Conservation (phyloP, 2,888 invertebrate genomes). For the Pristionchus fissidentatus region DNA sequence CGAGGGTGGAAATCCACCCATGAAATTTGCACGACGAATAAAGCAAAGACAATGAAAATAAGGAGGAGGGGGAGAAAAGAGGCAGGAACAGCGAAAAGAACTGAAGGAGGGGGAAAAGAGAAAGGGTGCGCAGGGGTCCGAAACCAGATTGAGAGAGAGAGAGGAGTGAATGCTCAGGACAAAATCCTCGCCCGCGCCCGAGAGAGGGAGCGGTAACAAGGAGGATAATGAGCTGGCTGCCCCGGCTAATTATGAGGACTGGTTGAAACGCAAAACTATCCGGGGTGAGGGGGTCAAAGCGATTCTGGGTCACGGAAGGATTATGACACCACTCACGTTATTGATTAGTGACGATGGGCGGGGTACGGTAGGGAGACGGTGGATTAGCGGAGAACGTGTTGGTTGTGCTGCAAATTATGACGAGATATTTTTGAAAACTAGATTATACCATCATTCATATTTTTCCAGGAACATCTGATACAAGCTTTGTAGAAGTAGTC, state of each 20-base stretch:
- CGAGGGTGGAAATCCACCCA: neutral
- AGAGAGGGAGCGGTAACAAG: neutral
- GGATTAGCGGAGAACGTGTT: too few species aligned
- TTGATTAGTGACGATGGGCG: too few species aligned
- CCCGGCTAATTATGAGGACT: neutral
- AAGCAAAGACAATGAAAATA: neutral
- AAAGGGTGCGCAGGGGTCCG: neutral
- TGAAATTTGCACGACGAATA: neutral
- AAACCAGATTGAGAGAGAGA: conserved; percentile 11
- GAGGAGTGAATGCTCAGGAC: neutral
- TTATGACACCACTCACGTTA: too few species aligned
- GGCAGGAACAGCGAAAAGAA: neutral
- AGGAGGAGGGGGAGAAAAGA: neutral
- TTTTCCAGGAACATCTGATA: too few species aligned
- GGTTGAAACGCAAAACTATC: neutral
- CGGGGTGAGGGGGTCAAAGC: neutral
- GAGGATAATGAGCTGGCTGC: neutral
- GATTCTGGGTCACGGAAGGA: neutral
- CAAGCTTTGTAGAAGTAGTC: too few species aligned
- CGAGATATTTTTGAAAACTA: too few species aligned
- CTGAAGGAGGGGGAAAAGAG: neutral
- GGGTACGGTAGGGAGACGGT: too few species aligned
- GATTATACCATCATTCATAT: too few species aligned
- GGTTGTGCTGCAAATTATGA: too few species aligned
- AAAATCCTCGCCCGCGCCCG: neutral